phyloP scores from a whole-genome alignment of 2,797 vertebrate genomes.

The Phrynocephalus guinanensis region DNA sequence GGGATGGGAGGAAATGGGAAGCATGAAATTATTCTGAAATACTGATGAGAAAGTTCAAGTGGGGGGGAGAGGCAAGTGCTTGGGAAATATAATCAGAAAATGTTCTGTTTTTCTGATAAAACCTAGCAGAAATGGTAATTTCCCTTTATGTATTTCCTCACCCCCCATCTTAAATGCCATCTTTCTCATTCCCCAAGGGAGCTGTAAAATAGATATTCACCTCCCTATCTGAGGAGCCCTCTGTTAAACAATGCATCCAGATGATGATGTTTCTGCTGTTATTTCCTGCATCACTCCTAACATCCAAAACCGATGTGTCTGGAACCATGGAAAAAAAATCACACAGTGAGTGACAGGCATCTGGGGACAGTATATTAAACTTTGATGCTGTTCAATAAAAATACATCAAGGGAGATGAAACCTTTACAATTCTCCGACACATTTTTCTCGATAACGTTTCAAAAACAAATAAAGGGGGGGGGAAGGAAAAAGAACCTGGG shows the following conservation, averaged over 20 bases:
- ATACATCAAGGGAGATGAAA: slow-evolving; percentile 72
- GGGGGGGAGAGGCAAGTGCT: slow-evolving; percentile 45
- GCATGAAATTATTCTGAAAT: slow-evolving; percentile 70
- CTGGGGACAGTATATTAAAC: slow-evolving; percentile 71
- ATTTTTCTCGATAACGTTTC: slow-evolving; percentile 68
- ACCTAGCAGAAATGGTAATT: slow-evolving; percentile 21
- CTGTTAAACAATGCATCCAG: slow-evolving; percentile 51
- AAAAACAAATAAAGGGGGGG: slow-evolving; percentile 52
- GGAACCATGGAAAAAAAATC: slow-evolving; percentile 46
- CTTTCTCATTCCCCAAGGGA: slow-evolving; percentile 46
- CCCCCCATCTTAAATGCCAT: slow-evolving; percentile 30
- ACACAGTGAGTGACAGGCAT: slow-evolving; percentile 68
- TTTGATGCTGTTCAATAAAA: slow-evolving; percentile 73
- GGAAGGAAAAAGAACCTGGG: slow-evolving; percentile 50
- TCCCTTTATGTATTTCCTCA: slow-evolving; percentile 33
- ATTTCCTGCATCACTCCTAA: slow-evolving; percentile 43
- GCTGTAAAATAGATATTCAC: slow-evolving; percentile 52
- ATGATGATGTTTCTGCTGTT: slow-evolving; percentile 37
- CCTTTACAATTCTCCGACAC: slow-evolving; percentile 66
- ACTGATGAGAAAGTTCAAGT: slow-evolving; percentile 65
- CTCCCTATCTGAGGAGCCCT: slow-evolving; percentile 34
- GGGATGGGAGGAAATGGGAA: slow-evolving; percentile 37
- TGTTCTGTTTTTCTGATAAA: slow-evolving; percentile 40
- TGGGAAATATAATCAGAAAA: slow-evolving; percentile 60
- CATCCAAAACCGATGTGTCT: slow-evolving; percentile 18